Evolutionary conservation across 2,888 invertebrate species (phyloP).

Genomic region (Falcaria lacertinaria): DNA sequence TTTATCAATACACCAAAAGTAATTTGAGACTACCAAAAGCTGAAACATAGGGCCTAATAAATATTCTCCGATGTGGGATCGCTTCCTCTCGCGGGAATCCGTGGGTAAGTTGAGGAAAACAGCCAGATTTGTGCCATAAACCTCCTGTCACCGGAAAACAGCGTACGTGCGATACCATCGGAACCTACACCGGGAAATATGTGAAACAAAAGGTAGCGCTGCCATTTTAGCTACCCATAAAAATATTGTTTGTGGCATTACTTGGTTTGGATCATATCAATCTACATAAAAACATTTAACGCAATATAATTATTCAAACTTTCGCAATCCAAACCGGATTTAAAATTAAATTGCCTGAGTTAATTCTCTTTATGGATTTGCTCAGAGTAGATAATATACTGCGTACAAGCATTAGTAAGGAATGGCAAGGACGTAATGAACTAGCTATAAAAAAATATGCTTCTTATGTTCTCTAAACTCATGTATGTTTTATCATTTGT

Average conservation of each 20-base stretch:
- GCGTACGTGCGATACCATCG: conserved; percentile 35
- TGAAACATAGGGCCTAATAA: conserved; percentile 47
- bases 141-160: conserved; percentile 46
- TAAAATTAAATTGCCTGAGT: no score
- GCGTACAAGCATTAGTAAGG: no score
- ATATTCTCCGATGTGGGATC: conserved; percentile 47
- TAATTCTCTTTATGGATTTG: no score
- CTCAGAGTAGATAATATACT: no score
- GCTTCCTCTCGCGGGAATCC: conserved; percentile 31
- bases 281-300: no score
- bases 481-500: no score
- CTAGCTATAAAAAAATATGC: no score
- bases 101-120: conserved; percentile 43
- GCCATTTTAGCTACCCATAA: not conserved
- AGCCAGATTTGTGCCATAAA: conserved; percentile 54
- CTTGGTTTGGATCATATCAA: no score
- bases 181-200: conserved; percentile 6
- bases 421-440: no score
- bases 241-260: not conserved
- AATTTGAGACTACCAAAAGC: conserved; percentile 28
- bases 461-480: no score
- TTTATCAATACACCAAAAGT: conserved; percentile 22
- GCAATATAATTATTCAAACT: no score
- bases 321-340: no score
- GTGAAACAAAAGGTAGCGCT: conserved; percentile 4